phyloP scores from a whole-genome alignment of 2,797 vertebrate genomes.

The Melanotaenia nigrans region DNA sequence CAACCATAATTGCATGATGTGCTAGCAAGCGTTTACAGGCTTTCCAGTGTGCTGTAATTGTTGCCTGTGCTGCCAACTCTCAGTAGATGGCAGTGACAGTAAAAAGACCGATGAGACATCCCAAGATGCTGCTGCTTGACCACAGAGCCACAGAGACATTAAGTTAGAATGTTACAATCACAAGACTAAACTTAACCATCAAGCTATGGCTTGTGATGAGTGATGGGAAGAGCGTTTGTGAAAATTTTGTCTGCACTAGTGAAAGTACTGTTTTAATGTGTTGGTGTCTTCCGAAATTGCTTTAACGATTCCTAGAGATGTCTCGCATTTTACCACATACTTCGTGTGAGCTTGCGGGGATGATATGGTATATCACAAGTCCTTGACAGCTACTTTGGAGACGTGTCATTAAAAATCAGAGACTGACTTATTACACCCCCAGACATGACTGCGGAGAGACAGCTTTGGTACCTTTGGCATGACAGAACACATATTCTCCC shows the following conservation, averaged over 20 bases:
- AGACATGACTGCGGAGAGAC: conserved; percentile 55
- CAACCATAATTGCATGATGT: conserved; percentile 79
- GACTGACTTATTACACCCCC: conserved; percentile 61
- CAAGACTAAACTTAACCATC: conserved; percentile 49
- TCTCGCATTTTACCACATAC: conserved; percentile 81
- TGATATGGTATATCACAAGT: conserved; percentile 68
- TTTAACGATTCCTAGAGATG: conserved; percentile 67
- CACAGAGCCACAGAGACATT: conserved; percentile 52
- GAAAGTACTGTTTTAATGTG: conserved; percentile 41
- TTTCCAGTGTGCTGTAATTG: conserved; percentile 72
- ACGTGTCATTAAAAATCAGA: conserved; percentile 66
- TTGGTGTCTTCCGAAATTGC: conserved; percentile 24
- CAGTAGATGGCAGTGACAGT: conserved; percentile 68
- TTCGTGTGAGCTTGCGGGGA: conserved; percentile 71
- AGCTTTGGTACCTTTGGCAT: conserved; percentile 32
- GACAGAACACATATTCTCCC: conserved; percentile 40
- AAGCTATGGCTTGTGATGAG: conserved; percentile 26
- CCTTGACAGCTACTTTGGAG: conserved; percentile 37
- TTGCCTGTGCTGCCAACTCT: conserved; percentile 70
- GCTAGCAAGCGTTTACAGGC: conserved; percentile 71
- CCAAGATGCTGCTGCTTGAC: conserved; percentile 52
- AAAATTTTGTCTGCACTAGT: conserved; percentile 5
- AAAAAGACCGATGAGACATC: conserved; percentile 56
- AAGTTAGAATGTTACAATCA: conserved; percentile 55
- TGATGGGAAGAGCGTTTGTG: background rate